phyloP scores from a whole-genome alignment of 2,888 invertebrate species.

The Standfussiana lucernea region DNA sequence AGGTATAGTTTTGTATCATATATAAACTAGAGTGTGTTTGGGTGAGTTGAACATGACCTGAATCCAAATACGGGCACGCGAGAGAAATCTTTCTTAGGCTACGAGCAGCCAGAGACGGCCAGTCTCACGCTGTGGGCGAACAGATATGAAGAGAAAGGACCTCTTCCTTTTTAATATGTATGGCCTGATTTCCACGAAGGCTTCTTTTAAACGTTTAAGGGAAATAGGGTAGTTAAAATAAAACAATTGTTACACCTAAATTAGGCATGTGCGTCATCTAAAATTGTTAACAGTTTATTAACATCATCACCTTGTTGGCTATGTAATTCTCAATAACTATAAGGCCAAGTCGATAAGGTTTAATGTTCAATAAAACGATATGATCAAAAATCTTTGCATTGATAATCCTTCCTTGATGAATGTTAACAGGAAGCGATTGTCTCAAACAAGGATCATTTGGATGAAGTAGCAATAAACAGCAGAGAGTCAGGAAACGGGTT shows the following conservation, averaged over 20 bases:
- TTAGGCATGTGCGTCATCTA: background rate
- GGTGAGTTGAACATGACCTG: slow-evolving; percentile 85
- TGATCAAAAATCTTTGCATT: slow-evolving; percentile 8
- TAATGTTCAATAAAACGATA: slow-evolving; percentile 4
- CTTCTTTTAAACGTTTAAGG: slow-evolving; percentile 15
- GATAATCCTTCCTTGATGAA: slow-evolving; percentile 24
- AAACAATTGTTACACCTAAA: background rate
- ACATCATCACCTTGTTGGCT: background rate
- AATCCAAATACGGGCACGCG: slow-evolving; percentile 87
- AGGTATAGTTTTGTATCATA: slow-evolving; percentile 46
- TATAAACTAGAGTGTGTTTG: slow-evolving; percentile 79
- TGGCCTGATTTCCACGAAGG: slow-evolving; percentile 51
- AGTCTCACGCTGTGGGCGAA: slow-evolving; percentile 70
- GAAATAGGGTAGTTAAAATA: background rate
- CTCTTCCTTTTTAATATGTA: slow-evolving; percentile 74
- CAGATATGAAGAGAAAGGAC: slow-evolving; percentile 81
- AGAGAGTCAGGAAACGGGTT: slow-evolving; percentile 66
- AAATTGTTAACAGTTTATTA: background rate
- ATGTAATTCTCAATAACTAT: slow-evolving; percentile 11
- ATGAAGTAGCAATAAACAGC: slow-evolving; percentile 47
- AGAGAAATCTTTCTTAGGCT: slow-evolving; percentile 85
- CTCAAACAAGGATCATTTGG: slow-evolving; percentile 41
- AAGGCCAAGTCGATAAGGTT: slow-evolving; percentile 19
- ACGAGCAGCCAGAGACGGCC: slow-evolving; percentile 71
- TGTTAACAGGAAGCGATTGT: slow-evolving; percentile 13